phyloP scores from a whole-genome alignment of 2,888 invertebrate species.

The Rhagium mordax region DNA sequence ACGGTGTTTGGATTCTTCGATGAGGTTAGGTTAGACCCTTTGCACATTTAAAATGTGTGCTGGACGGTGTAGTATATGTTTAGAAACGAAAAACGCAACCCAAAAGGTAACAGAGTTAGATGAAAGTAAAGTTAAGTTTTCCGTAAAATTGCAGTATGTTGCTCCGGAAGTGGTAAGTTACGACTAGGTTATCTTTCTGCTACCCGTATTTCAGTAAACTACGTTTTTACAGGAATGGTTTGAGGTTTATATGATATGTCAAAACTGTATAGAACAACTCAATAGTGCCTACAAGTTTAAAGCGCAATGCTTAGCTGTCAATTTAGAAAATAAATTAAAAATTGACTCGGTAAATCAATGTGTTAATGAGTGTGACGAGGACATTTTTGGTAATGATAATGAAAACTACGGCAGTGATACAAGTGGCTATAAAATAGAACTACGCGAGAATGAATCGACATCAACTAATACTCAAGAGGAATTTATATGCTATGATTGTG shows the following conservation, averaged over 20 bases:
- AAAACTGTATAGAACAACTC: slow-evolving; percentile 45
- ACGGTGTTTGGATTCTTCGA: no score
- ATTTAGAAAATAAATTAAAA: slow-evolving; percentile 12
- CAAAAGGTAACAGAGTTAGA: slow-evolving; percentile 38
- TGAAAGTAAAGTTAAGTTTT: slow-evolving; percentile 38
- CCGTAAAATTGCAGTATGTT: slow-evolving; percentile 45
- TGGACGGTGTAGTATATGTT: slow-evolving; percentile 51
- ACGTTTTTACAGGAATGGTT: slow-evolving; percentile 52
- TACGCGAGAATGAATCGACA: background rate
- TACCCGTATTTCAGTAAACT: background rate
- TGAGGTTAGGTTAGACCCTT: no score
- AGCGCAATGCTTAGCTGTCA: slow-evolving; percentile 43
- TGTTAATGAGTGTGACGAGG: slow-evolving; percentile 15
- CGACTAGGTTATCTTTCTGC: background rate
- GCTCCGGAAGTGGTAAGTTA: slow-evolving; percentile 53
- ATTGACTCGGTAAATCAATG: slow-evolving; percentile 34
- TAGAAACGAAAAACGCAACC: slow-evolving; percentile 33
- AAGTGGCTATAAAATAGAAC: slow-evolving; percentile 25
- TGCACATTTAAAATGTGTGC: no score
- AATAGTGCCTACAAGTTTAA: slow-evolving; percentile 49
- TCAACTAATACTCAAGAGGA: slow-evolving; percentile 13
- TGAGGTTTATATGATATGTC: slow-evolving; percentile 46
- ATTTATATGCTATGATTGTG: slow-evolving; percentile 50
- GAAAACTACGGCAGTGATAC: slow-evolving; percentile 29
- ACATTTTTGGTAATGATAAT: slow-evolving; percentile 31